Conservation (phyloP, 2,888 invertebrate species). For the Cybosia mesomella region DNA sequence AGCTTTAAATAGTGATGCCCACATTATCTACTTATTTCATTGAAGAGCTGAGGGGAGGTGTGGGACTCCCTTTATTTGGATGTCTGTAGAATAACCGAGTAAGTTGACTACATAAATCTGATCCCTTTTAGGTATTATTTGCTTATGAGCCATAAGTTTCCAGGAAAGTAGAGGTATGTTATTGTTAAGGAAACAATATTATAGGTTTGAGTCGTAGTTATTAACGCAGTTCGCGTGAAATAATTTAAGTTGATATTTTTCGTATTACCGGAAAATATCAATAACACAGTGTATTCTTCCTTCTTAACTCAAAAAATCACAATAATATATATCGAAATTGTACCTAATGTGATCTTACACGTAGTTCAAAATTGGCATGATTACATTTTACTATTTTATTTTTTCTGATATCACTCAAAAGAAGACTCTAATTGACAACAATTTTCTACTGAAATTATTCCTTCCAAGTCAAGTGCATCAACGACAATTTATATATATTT, state of each 20-base stretch:
- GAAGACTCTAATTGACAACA: too few relatives aligned
- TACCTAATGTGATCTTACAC: neutral
- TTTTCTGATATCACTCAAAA: too few relatives aligned
- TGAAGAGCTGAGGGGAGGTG: constrained; percentile 77
- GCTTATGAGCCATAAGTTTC: constrained; percentile 13
- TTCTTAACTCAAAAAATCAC: neutral
- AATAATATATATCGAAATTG: neutral
- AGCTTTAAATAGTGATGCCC: constrained; percentile 89
- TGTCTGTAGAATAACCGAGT: constrained; percentile 56
- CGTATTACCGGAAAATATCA: neutral
- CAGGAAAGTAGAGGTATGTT: constrained; percentile 22
- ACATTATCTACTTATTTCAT: constrained; percentile 88
- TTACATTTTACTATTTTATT: too few relatives aligned
- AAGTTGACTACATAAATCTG: constrained; percentile 32
- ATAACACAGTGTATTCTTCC: constrained; percentile 3
- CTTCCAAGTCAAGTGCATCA: too few relatives aligned
- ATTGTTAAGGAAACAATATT: constrained; percentile 37
- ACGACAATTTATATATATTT: too few relatives aligned
- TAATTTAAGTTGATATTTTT: constrained; percentile 12
- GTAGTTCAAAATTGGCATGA: too few relatives aligned
- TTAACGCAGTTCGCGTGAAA: constrained; percentile 7
- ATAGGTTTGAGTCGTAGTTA: neutral
- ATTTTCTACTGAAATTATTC: too few relatives aligned
- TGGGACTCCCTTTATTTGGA: constrained; percentile 69
- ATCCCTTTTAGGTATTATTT: constrained; percentile 17